Conservation (phyloP, 2,113 vertebrate species). For the Thamnophis sirtalis region DNA sequence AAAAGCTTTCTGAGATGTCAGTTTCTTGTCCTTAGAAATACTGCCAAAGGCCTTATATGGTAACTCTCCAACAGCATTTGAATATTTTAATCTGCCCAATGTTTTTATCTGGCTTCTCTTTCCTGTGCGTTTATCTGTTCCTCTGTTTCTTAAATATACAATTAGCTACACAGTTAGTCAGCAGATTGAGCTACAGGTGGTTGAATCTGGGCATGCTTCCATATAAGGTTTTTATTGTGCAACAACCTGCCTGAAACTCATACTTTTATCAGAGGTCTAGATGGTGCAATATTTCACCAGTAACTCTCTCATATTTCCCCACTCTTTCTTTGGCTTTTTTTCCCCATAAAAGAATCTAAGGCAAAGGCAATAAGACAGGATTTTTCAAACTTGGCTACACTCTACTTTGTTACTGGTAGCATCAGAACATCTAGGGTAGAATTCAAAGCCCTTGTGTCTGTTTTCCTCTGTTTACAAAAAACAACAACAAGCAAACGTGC, state of each 20-base stretch:
- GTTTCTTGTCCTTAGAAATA: neutral
- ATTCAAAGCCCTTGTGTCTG: neutral
- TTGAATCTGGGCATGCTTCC: neutral
- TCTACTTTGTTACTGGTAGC: neutral
- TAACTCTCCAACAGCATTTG: neutral
- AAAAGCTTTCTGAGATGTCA: neutral
- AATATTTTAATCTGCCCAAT: neutral
- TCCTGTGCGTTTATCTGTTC: neutral
- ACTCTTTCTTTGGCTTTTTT: neutral
- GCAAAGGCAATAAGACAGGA: neutral
- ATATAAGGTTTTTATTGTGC: neutral
- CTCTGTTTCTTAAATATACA: neutral
- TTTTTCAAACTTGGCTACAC: neutral
- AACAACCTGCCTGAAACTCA: neutral
- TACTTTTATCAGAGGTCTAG: neutral
- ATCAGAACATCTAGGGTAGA: neutral
- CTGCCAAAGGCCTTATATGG: neutral
- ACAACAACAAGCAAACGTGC: too few relatives aligned
- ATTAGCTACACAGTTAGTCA: neutral
- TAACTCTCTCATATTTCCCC: neutral
- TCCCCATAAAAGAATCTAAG: neutral
- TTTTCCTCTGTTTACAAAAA: neutral
- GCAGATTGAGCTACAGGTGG: neutral
- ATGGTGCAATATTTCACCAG: neutral
- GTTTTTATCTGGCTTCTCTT: neutral